phyloP scores from a whole-genome alignment of 2,113 vertebrate species.

The Athene noctua region DNA sequence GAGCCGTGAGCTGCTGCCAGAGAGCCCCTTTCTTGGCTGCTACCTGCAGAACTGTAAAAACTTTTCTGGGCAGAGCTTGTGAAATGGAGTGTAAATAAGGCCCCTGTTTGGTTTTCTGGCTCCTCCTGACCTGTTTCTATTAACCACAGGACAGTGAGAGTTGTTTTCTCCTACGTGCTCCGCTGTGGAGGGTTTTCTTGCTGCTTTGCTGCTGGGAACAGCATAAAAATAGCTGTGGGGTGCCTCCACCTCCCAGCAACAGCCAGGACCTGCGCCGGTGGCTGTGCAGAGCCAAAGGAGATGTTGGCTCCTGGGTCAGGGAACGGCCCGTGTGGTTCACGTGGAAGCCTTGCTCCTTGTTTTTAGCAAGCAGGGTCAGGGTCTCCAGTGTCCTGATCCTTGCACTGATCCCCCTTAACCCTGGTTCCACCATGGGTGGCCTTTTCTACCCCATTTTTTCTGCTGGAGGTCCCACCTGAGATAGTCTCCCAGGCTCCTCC shows the following conservation, averaged over 20 bases:
- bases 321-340: fast-evolving
- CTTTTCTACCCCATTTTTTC: background rate
- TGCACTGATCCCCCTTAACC: background rate
- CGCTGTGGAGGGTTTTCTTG: background rate
- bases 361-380: background rate
- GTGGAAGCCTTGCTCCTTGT: background rate
- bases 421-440: fast-evolving
- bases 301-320: background rate
- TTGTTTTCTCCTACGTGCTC: background rate
- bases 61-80: background rate
- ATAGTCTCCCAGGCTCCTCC: background rate
- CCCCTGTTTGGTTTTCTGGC: background rate
- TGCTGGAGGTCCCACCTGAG: background rate
- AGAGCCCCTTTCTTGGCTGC: background rate
- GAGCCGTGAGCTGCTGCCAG: background rate
- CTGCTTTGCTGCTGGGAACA: background rate
- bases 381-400: background rate
- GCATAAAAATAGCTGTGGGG: background rate
- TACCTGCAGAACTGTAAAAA: background rate
- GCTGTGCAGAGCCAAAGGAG: background rate
- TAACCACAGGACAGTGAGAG: background rate
- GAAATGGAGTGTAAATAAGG: background rate
- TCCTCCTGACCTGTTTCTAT: background rate
- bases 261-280: background rate
- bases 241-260: background rate